Base-by-base conservation (phyloP, 2,888 invertebrate species). In the Hirtodrosophila confusa region DNA sequence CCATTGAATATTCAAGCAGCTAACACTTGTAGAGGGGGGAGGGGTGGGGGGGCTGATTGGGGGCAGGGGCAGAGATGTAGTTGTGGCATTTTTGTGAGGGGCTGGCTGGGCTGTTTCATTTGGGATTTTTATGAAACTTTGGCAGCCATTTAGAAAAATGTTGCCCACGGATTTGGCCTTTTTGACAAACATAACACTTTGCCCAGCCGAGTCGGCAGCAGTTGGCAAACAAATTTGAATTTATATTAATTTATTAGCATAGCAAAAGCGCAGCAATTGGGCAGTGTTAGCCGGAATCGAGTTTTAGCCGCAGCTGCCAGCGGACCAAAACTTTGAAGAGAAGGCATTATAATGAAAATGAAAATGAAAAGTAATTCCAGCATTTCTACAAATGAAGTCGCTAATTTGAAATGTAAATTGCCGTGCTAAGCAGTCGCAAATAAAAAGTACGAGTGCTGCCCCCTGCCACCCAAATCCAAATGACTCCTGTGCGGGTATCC, bases 171-270 rank as follows among this genome's bases (percentile, higher is more conserved):
- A 64, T 64, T 51, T 51, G 61, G 37, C 44, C 40, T 69, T 47
- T 56, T 64, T 65, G 83, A 79, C 86, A 79, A 71, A 83, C 77
- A 84, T 75, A 83, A 87, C 87, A 88, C 88, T 88, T 83, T 87
- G 78, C 54, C 70, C 56, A 73, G 36, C 69, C 48, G 70, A 35
- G 58, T 24, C 73, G 65, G 84, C 80, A 86, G 76, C 88, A 88
- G 88, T 87, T 88, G 85, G 86, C 85, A 86, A 88, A 78, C 86
- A 86, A 89, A 90, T 90, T 89, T 89, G 90, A 90, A 90, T 90
- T 89, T 89, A 90, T 89, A 90, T 90, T 90, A 90, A 89, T 89
- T 90, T 87, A 90, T 90, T 90, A 89, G 89, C 90, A 89, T 89
- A 90, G 85, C 74, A 80, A 82, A 88, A 79, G 73, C 75, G 84